phyloP scores from a whole-genome alignment of 2,888 invertebrate species.

The Blera fallax region DNA sequence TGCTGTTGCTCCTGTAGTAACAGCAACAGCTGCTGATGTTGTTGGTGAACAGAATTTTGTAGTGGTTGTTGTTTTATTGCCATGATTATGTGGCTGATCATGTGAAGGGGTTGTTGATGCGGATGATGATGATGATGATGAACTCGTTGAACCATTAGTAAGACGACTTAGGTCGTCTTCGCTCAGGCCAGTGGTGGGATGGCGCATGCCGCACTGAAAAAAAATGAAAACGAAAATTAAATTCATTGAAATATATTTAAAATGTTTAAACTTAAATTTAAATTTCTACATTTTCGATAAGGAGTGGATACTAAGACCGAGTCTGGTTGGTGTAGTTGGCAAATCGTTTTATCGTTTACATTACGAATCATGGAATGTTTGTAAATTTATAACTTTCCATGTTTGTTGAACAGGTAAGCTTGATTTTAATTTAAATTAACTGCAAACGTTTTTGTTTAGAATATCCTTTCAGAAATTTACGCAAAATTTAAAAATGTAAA shows the following conservation, averaged over 20 bases:
- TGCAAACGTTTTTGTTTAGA: too few species aligned
- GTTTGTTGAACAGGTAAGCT: too few species aligned
- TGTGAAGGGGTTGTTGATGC: constrained; percentile 75
- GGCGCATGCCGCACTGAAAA: constrained; percentile 82
- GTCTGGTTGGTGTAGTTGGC: too few species aligned
- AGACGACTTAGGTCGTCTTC: constrained; percentile 83
- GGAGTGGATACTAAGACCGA: too few species aligned
- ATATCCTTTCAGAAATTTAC: too few species aligned
- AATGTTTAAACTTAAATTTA: background rate
- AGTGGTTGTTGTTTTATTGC: constrained; percentile 67
- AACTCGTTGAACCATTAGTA: constrained; percentile 81
- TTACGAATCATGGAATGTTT: too few species aligned
- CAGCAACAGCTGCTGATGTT: constrained; percentile 54
- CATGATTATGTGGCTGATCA: constrained; percentile 74
- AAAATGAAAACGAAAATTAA: constrained; percentile 42
- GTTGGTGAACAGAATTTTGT: constrained; percentile 71
- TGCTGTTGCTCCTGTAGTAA: constrained; percentile 61
- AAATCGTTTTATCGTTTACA: too few species aligned
- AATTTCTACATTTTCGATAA: background rate
- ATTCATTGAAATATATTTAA: background rate
- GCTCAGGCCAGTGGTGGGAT: constrained; percentile 82
- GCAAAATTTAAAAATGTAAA: too few species aligned
- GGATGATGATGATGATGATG: constrained; percentile 76
- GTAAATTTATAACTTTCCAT: too few species aligned
- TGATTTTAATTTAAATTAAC: too few species aligned